phyloP scores from a whole-genome alignment of 2,113 vertebrate genomes.

The Grammomys surdaster region DNA sequence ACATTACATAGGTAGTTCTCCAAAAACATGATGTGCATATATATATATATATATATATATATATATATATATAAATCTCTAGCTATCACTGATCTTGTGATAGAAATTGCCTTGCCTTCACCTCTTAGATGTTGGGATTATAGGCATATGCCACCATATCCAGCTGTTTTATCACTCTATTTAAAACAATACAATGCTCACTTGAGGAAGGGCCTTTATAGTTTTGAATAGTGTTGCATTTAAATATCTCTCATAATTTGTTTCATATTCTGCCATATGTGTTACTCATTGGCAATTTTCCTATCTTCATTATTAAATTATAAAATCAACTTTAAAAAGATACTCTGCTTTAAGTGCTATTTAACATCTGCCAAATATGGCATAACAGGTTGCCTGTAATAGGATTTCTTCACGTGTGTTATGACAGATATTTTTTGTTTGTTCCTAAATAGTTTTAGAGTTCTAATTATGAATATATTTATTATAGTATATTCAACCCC shows the following conservation, averaged over 20 bases:
- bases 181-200: constrained; percentile 30
- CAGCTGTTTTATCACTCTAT: background rate
- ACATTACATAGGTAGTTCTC: background rate
- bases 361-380: constrained; percentile 7
- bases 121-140: background rate
- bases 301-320: constrained; percentile 42
- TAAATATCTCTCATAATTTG: constrained; percentile 15
- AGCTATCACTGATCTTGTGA: background rate
- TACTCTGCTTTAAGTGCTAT: constrained; percentile 45
- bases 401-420: constrained; percentile 22
- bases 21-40: background rate
- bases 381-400: constrained; percentile 22
- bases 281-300: constrained; percentile 60
- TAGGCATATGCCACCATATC: background rate
- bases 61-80: too few species aligned
- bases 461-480: background rate
- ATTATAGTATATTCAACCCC: background rate
- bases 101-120: background rate
- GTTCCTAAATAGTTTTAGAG: constrained; percentile 1
- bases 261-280: constrained; percentile 8
- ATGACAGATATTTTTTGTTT: background rate
- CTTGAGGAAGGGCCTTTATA: constrained; percentile 1
- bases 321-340: constrained; percentile 48
- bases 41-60: background rate
- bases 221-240: background rate